Evolutionary conservation across 2,113 vertebrate species (phyloP).

Genomic region (Zosterops japonicus): DNA sequence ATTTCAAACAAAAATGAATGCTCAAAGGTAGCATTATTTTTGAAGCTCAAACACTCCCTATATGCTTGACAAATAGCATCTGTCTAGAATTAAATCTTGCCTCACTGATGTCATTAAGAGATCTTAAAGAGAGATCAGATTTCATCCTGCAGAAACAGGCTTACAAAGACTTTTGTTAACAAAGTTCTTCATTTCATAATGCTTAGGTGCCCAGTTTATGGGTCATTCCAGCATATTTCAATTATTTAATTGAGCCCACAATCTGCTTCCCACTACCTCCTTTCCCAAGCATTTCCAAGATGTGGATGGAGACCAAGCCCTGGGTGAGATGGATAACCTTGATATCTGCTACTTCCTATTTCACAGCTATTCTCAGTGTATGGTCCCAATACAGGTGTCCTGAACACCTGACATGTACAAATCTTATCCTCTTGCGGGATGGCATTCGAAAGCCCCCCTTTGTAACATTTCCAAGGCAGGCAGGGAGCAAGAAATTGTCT

Average conservation of each 20-base stretch:
- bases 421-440: neutral
- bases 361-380: neutral
- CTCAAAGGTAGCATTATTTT: slow-evolving; percentile 35
- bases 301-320: neutral
- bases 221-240: neutral
- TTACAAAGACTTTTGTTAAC: slow-evolving; percentile 3
- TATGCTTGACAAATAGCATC: neutral
- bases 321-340: neutral
- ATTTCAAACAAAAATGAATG: slow-evolving; percentile 4
- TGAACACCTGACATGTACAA: neutral
- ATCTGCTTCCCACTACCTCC: neutral
- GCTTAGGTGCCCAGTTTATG: neutral
- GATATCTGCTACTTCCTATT: neutral
- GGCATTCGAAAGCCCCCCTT: neutral
- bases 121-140: slow-evolving; percentile 11
- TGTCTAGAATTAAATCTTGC: slow-evolving; percentile 25
- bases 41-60: neutral
- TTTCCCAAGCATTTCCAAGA: neutral
- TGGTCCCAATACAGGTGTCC: neutral
- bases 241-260: neutral
- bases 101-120: neutral
- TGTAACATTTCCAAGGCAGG: neutral
- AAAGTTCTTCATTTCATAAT: neutral
- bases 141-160: neutral
- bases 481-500: neutral